Base-by-base conservation (phyloP, 2,888 invertebrate species). In the Beris chalybata region DNA sequence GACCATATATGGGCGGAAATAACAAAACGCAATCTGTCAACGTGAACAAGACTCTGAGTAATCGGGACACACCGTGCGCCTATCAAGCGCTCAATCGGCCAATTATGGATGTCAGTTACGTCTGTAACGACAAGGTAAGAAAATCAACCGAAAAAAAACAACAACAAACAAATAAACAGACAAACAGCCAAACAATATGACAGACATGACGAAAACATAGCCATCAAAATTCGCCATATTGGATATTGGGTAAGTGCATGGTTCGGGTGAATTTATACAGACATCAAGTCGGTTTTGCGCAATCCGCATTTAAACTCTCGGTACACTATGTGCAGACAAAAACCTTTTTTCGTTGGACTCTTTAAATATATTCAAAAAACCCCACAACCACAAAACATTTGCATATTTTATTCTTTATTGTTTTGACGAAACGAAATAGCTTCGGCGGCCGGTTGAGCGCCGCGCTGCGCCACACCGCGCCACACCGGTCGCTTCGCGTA, bases 11-110 rank as follows among this genome's bases (percentile, higher is more conserved):
- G 61, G 61, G 50, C 50, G 22, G 38, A 61, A 61, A 43, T 38
- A 9, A 61, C 52, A 44, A 52, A 48, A 63, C 52, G 43, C 52
- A 63, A 63, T 63, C 53, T 64, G 64, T 64, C 64, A 64, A 43
- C n/a, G 31, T n/a, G n/a, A 64, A 64, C 64, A 64, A 50, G 61
- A 22, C 54, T 64, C 45, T 64, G 64, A 64, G 64, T 64, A 64
- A 64, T 64, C 64, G 64, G 54, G 50, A 64, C 54, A 53, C 64
- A 64, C 54, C 54, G 52, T 31, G 55, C n/a, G 55, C 44, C 54
- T 64, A 64, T 64, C 54, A 53, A 64, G 44, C 22, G 22, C 30
- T 15, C 64, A 64, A 53, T 64, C 64, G 64, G 29, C 61, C 61
- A 61, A 61, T 61, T 61, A 61, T 61, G 61, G 61, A 61, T 61